Conservation (phyloP, 37 sponge, comb jelly and placozoan species). For the Cliona cf. orientalis region DNA sequence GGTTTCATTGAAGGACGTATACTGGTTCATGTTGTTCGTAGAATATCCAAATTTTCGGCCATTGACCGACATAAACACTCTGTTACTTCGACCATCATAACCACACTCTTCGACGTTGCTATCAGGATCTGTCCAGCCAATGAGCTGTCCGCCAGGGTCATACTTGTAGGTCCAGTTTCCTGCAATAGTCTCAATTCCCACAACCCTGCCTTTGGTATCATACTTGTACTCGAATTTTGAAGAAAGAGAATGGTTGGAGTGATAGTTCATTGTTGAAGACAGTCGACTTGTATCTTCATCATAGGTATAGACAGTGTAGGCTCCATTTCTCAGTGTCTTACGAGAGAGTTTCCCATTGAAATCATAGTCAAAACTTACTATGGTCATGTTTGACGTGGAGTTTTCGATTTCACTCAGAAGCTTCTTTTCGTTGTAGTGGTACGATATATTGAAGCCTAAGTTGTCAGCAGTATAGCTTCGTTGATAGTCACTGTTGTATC, state of each 20-base stretch:
- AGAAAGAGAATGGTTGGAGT: constrained; percentile 2
- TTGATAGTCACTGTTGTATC: constrained; percentile 23
- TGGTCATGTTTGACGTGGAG: not conserved
- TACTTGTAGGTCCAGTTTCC: constrained; percentile 26
- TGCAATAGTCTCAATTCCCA: not conserved
- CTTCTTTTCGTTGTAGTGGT: constrained; percentile 1
- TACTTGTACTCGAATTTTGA: constrained; percentile 23
- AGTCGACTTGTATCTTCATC: not conserved
- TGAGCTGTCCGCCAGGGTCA: constrained; percentile 23
- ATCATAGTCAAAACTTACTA: constrained; percentile 15
- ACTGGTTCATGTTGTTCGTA: constrained; percentile 40
- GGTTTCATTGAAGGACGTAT: not conserved
- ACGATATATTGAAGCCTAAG: constrained; percentile 39
- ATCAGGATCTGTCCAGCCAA: constrained; percentile 1
- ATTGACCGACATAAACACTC: not conserved
- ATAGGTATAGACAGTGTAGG: constrained; percentile 21
- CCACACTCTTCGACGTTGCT: not conserved
- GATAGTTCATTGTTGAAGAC: constrained; percentile 13
- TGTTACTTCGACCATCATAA: constrained; percentile 33
- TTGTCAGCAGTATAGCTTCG: constrained; percentile 19
- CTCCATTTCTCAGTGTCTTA: constrained; percentile 27
- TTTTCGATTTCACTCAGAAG: not conserved
- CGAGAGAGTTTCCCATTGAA: not conserved
- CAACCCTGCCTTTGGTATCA: constrained; percentile 10
- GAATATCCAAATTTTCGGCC: not conserved